These are phyloP conservation scores for Notolepis coatsorum DNA, from an alignment of 2,797 vertebrate species.

Conservation along the genomic window DNA sequence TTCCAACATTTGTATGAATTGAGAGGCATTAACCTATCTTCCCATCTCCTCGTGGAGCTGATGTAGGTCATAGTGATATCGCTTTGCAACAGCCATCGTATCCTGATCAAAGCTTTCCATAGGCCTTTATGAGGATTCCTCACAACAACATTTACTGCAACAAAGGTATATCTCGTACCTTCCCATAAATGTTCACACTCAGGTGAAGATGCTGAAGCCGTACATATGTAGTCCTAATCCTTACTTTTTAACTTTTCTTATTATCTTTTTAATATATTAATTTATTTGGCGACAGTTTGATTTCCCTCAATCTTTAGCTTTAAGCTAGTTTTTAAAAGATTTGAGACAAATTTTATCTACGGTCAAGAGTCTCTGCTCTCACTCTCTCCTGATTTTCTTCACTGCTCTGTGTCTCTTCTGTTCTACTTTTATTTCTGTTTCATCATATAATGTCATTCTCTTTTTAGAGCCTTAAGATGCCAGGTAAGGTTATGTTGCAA, in stretches of 20 bases:
- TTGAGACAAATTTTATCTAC: too few relatives aligned
- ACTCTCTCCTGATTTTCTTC: conserved; percentile 3
- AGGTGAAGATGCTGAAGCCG: conserved; percentile 26
- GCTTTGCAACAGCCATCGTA: conserved; percentile 89
- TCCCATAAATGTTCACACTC: conserved; percentile 80
- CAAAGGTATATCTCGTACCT: conserved; percentile 90
- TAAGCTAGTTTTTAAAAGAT: too few relatives aligned
- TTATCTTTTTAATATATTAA: background rate
- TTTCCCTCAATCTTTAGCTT: too few relatives aligned
- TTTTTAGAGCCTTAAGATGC: background rate
- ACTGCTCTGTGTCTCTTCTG: conserved; percentile 5
- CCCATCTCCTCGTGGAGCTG: conserved; percentile 87
- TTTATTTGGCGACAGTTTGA: background rate
- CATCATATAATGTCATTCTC: background rate
- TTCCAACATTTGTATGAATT: conserved; percentile 42
- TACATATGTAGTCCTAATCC: background rate
- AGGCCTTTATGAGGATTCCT: conserved; percentile 92
- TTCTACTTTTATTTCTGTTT: background rate
- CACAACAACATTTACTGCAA: conserved; percentile 88
- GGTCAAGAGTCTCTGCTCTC: background rate
- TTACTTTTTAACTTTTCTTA: background rate
- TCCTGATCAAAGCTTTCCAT: conserved; percentile 91
- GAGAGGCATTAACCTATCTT: conserved; percentile 89
- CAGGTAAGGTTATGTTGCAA: conserved; percentile 12
- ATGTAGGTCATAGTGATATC: conserved; percentile 91